Conservation (phyloP, 2,797 vertebrate genomes). For the Myoxocephalus aenaeus region DNA sequence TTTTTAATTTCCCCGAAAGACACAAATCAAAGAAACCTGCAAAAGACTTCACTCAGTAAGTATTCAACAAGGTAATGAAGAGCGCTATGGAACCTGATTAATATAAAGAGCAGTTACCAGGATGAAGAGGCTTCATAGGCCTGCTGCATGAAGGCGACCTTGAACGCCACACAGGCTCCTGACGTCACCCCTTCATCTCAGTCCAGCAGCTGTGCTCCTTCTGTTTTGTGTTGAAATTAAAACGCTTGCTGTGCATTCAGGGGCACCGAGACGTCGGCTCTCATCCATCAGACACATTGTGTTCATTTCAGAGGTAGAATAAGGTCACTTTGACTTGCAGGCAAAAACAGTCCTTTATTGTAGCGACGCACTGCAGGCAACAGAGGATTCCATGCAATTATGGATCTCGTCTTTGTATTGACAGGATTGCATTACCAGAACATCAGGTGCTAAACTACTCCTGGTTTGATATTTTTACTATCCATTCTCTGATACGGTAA, state of each 20-base stretch:
- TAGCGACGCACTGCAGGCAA: not conserved
- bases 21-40: not conserved
- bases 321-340: not conserved
- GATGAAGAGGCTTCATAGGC: not conserved
- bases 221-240: not conserved
- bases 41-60: no score
- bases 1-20: not conserved
- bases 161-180: conserved; percentile 8
- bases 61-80: no score
- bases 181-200: not conserved
- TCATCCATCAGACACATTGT: not conserved
- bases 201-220: conserved; percentile 2
- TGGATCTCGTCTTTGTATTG: no score
- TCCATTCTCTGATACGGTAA: not conserved
- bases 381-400: not conserved
- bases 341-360: not conserved
- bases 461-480: not conserved
- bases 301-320: not conserved
- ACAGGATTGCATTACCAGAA: not conserved
- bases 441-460: not conserved
- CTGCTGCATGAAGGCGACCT: not conserved
- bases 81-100: not conserved
- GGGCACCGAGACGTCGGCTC: not conserved
- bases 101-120: not conserved
- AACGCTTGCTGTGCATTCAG: not conserved